Base-by-base conservation (phyloP, 2,113 vertebrate species). In the Limnothrissa miodon region DNA sequence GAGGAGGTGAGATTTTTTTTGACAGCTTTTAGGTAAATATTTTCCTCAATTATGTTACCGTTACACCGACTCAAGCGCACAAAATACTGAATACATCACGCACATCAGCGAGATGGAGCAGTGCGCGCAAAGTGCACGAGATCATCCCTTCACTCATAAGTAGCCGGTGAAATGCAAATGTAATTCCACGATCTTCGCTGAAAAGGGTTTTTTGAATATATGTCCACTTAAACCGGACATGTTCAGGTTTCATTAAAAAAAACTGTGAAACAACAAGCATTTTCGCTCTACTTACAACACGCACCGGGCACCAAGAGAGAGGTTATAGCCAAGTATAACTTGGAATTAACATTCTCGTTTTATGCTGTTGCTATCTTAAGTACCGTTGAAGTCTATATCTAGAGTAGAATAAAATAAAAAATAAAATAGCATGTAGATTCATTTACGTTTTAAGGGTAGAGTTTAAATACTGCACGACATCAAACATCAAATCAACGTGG, bases 121-220 rank as follows among this genome's bases (percentile, higher is more conserved):
- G 29, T 74, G 66, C 66, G 66, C 66, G 66, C 66, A 33, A 74
- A 74, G 66, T 36, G 29, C 33, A 4, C 29, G 66, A 74, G 25
- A 74, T 5, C 29, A 29, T 74, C 25, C 29, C 29, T 36, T 74
- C 66, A 74, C 29, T 36, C 66, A 56, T 56, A 56, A 56, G 19
- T 56, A 74, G 66, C 66, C 25, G 66, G 66, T 74, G 29, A 74
- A 74, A 74, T 74, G 25, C 66, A 33, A 33, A 74, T 62, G 59
- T 62, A 29, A 29, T 56, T 74, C 66, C 33, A 4, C 33, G 29
- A 15, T 36, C 11, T 36, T 33, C 66, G 15, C 66, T 0, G 29
- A 21, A 33, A 36, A 17, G 33, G 13, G 11, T 36, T 15, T 74
- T 13, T 74, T 42, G 42, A 6, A 4, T 42, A 42, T 36, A 39